Base-by-base conservation (phyloP, 2,888 invertebrate species). In the Physocephala rufipes region DNA sequence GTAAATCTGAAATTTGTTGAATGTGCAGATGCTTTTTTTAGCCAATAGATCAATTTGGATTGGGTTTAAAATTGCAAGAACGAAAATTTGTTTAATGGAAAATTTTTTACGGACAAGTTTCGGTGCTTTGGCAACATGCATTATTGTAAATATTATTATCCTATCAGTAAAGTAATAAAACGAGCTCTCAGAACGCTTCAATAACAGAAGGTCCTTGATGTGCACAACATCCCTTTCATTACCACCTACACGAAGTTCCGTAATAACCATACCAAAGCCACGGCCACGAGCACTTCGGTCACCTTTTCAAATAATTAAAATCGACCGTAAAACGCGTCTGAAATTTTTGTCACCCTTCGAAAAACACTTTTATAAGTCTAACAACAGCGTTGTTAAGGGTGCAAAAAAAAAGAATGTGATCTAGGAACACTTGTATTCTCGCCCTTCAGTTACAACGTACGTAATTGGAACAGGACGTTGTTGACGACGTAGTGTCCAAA, bases 301-400 rank as follows among this genome's bases (percentile, higher is more conserved):
- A 19, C 16, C 43, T 26, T n/a, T 58, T n/a, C 43, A 51, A 51
- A 62, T 36, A 62, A 62, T 68, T 24, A 62, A 68, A 68, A 36
- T 62, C 51, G 62, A 28, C 43, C 12, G 45, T 36, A 62, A n/a
- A 68, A 62, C 61, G 36, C 36, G 68, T 68, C 67, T 58, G 58
- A 4, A 58, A 58, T 30, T n/a, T n/a, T n/a, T 30, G 12, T 45
- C 28, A 67, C 67, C 67, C 67, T 24, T 26, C 26, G 21, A 49
- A 68, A 62, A 66, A 43, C 66, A 66, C 30, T 49, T 45, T 19
- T 24, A 36, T 4, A 51, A 67, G 36, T 19, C 12, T 28, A 36
- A 45, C 67, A 63, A 63, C 45, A 30, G 45, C 67, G 30, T 24
- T 49, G 45, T 49, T 43, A 12, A n/a, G 24, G 16, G 58, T 28